Base-by-base conservation (phyloP, 2,888 invertebrate species). In the Calameuta idolon region DNA sequence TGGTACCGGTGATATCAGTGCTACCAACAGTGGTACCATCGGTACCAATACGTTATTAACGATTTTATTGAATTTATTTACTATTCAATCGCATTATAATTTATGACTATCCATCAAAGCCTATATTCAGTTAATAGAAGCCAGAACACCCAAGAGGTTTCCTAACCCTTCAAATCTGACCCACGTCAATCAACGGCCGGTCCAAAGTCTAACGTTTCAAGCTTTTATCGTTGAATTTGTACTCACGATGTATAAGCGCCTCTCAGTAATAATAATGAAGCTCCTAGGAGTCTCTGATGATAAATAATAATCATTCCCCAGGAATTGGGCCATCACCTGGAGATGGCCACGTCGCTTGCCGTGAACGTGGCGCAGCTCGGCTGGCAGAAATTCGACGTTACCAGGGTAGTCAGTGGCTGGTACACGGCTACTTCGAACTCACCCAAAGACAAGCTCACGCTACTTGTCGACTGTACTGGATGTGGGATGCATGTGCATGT, bases 381-480 rank as follows among this genome's bases (percentile, higher is more conserved):
- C 75, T 98, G 98, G 98, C 96, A 96, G 91, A 96, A 96, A 87
- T 93, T 98, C 85, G 97, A 98, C 92, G 93, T 98, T 85, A 97
- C 97, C 82, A 92, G 93, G 80, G 95, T 95, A 75, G 96, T 96
- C 79, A 94, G 95, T 84, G 93, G 94, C 84, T 97, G 97, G 97
- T 94, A 95, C 89, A 90, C 91, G 80, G 83, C 84, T 77, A 87
- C 83, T 79, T 81, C 85, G 71, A 82, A 86, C n/a, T 83, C 87
- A 82, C 85, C 81, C 91, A 93, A 87, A 90, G 93, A 95, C 83
- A 95, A 94, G 86, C 93, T 98, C 85, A 94, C 96, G 77, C 93
- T 98, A 79, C 94, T 98, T 86, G 95, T 98, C 84, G 97, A 97
- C 92, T 97, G 97, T 92, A 95, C 96, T 85, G 97, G 97, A 78